phyloP scores from a whole-genome alignment of 2,888 invertebrate species.

The Trichogramma dendrolimi region DNA sequence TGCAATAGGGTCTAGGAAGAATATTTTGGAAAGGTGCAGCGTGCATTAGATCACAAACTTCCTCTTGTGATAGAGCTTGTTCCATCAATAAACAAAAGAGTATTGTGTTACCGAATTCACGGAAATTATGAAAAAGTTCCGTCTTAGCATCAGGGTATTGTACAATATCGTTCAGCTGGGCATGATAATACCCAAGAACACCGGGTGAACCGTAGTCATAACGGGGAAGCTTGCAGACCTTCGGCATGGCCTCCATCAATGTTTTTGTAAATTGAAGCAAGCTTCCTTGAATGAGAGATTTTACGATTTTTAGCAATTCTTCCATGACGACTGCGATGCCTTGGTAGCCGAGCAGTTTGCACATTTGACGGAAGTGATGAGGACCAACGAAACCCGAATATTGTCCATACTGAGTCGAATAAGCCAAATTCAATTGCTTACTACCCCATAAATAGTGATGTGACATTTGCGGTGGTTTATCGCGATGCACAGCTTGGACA shows the following conservation, averaged over 20 bases:
- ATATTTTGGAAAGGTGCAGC: constrained; percentile 98
- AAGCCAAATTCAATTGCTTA: constrained; percentile 88
- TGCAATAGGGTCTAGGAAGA: constrained; percentile 88
- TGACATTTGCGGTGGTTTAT: constrained; percentile 88
- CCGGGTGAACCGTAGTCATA: constrained; percentile 97
- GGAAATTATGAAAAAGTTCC: constrained; percentile 91
- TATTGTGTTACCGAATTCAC: constrained; percentile 95
- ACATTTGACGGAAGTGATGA: constrained; percentile 90
- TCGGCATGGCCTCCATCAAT: constrained; percentile 91
- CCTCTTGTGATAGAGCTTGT: constrained; percentile 93
- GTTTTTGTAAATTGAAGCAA: constrained; percentile 87
- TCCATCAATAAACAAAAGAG: constrained; percentile 94
- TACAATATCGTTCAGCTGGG: constrained; percentile 91
- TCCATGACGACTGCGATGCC: constrained; percentile 97
- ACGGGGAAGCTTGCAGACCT: constrained; percentile 86
- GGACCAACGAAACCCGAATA: constrained; percentile 93
- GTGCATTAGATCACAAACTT: constrained; percentile 94
- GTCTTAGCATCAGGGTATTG: constrained; percentile 96
- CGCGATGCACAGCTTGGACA: constrained; percentile 79
- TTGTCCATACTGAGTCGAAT: constrained; percentile 87
- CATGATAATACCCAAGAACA: constrained; percentile 85
- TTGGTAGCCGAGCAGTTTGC: constrained; percentile 94
- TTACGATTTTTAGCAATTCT: constrained; percentile 90
- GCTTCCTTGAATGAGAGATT: constrained; percentile 85
- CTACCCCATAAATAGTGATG: constrained; percentile 95